Evolutionary conservation across 1,140 invertebrate species (phyloP).

Genomic region (Pogonomyrmex californicus): DNA sequence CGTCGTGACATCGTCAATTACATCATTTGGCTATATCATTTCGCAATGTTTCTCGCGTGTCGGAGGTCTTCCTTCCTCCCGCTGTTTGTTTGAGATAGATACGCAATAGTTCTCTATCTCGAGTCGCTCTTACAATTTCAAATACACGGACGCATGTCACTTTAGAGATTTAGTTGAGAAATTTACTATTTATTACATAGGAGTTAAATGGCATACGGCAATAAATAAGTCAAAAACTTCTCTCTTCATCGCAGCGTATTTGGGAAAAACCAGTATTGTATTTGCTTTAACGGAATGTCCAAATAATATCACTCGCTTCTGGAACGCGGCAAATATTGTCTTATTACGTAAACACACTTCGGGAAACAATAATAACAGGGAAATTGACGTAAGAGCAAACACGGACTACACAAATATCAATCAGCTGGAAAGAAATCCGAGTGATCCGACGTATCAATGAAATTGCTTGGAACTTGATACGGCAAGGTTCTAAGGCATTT

Average conservation of each 20-base stretch:
- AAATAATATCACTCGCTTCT: slow-evolving; percentile 1
- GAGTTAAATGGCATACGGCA: not conserved
- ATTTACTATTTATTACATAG: not conserved
- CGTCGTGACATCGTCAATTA: not conserved
- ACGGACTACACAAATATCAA: not conserved
- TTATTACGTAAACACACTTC: slow-evolving; percentile 24
- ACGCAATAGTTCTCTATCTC: slow-evolving; percentile 17
- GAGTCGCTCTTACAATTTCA: slow-evolving; percentile 12
- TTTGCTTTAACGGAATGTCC: not conserved
- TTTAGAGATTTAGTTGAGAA: not conserved
- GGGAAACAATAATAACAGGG: slow-evolving; percentile 23
- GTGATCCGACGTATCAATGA: slow-evolving; percentile 11
- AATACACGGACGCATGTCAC: not conserved
- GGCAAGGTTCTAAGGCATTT: not conserved
- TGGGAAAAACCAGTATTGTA: not conserved
- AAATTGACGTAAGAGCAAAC: slow-evolving; percentile 44
- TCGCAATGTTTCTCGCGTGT: slow-evolving; percentile 18
- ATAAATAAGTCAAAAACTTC: not conserved
- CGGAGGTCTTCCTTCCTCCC: slow-evolving; percentile 32
- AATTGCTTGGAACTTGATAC: not conserved
- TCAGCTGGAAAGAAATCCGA: not conserved
- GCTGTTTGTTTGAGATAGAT: slow-evolving; percentile 25
- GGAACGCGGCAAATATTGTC: not conserved
- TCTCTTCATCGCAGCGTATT: not conserved
- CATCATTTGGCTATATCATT: slow-evolving; percentile 31